Percentiles rank a stretch among this genome's conserved stretches.
phyloP scores from a whole-genome alignment of 2,113 vertebrate species.

The Ceyx margarethae region DNA sequence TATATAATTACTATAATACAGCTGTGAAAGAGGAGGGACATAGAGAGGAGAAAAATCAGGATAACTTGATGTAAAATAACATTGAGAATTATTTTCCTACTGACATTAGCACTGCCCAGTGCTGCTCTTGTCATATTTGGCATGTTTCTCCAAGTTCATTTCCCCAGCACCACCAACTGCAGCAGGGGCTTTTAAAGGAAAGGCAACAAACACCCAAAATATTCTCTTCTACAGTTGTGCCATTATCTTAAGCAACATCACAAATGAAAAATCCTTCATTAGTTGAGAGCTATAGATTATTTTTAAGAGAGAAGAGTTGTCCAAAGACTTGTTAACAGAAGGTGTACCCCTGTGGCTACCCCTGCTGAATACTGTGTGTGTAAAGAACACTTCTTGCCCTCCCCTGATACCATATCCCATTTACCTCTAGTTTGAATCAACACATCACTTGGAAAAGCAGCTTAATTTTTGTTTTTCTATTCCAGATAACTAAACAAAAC shows the following conservation, averaged over 20 bases:
- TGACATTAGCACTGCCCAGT: not conserved
- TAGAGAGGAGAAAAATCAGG: not conserved
- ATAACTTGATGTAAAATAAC: not conserved
- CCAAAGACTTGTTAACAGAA: not conserved
- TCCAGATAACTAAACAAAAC: not conserved
- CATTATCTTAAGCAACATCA: not conserved
- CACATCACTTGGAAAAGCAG: not conserved
- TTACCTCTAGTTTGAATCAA: not conserved
- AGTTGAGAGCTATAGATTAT: not conserved
- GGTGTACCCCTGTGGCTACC: not conserved
- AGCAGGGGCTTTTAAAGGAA: not conserved
- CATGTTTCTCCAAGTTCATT: not conserved
- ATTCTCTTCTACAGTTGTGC: not conserved
- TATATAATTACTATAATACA: not conserved
- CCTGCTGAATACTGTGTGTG: rapidly evolving
- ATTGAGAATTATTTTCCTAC: not conserved
- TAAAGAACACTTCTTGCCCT: not conserved
- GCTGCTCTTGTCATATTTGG: not conserved
- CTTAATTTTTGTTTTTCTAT: not conserved
- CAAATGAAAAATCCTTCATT: not conserved
- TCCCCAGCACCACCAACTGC: not conserved
- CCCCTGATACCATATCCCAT: not conserved
- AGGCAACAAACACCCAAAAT: not conserved
- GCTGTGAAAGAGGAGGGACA: not conserved
- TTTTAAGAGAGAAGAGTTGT: not conserved